These are phyloP conservation scores for Cichlasoma orientale DNA, from an alignment of 2,797 vertebrate genomes.

Conservation along the genomic window DNA sequence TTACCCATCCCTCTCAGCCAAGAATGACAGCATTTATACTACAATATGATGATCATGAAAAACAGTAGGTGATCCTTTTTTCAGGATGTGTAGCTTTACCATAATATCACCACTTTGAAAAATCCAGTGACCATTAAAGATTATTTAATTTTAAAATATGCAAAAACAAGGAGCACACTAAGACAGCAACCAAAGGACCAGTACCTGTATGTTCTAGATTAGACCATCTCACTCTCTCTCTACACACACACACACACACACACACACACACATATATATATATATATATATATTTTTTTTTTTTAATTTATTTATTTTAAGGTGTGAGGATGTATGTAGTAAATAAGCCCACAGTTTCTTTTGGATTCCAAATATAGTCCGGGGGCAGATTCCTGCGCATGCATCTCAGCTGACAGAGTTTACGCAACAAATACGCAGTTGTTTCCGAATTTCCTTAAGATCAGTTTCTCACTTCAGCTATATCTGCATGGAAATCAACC, in stretches of 20 bases:
- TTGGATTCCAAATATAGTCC: background rate
- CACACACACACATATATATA: too few relatives aligned
- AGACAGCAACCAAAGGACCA: background rate
- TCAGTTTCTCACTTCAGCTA: too few relatives aligned
- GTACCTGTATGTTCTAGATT: background rate
- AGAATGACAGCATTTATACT: background rate
- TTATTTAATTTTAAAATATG: background rate
- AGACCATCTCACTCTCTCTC: too few relatives aligned
- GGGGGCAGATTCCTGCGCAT: background rate
- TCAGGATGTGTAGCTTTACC: background rate
- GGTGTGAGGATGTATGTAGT: background rate
- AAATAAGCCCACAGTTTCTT: background rate
- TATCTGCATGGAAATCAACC: background rate
- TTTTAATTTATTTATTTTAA: background rate
- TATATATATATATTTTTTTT: too few relatives aligned
- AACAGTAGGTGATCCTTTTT: background rate
- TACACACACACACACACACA: too few relatives aligned
- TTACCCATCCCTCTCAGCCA: background rate
- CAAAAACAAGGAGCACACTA: background rate
- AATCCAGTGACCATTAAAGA: background rate
- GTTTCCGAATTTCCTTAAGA: background rate
- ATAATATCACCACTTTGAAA: background rate
- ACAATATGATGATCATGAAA: background rate
- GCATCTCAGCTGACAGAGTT: conserved; percentile 38
- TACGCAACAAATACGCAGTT: conserved; percentile 31